Conservation (phyloP, 2,888 invertebrate genomes). For the Plagodis dolabraria region DNA sequence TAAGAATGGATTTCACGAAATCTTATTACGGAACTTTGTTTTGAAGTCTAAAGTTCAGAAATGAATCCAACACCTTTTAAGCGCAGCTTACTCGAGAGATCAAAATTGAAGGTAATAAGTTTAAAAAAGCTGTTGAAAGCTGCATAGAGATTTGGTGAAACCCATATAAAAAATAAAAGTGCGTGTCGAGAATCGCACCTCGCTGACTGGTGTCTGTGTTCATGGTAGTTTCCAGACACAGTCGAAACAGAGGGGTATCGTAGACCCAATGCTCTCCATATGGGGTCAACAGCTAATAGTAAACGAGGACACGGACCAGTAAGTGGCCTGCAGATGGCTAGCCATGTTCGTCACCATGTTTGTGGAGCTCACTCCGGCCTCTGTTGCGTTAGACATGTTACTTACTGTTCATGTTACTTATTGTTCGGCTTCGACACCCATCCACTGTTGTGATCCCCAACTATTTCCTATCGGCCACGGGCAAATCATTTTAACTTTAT, state of each 20-base stretch:
- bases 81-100: too few species aligned
- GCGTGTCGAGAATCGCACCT: constrained; percentile 43
- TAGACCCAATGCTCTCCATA: constrained; percentile 99
- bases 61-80: too few species aligned
- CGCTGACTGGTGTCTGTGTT: constrained; percentile 75
- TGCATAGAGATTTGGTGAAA: constrained; percentile 20
- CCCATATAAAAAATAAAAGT: constrained; percentile 29
- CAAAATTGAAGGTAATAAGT: too few species aligned
- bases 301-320: constrained; percentile 98
- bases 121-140: background rate
- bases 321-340: constrained; percentile 84
- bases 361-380: constrained; percentile 67
- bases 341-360: constrained; percentile 44
- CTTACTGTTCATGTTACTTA: constrained; percentile 66
- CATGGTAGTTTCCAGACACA: constrained; percentile 92
- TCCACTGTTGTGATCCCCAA: constrained; percentile 54
- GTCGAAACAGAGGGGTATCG: constrained; percentile 97
- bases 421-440: constrained; percentile 53
- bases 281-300: constrained; percentile 99
- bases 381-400: constrained; percentile 66
- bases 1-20: constrained; percentile 24
- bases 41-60: too few species aligned
- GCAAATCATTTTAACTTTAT: constrained; percentile 50
- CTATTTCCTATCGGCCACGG: constrained; percentile 52
- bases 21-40: constrained; percentile 3